A percentile compares a stretch with the other conserved stretches of the same genome.
These are phyloP conservation scores for Antitype chi DNA, from an alignment of 2,888 invertebrate species.

Conservation along the genomic window DNA sequence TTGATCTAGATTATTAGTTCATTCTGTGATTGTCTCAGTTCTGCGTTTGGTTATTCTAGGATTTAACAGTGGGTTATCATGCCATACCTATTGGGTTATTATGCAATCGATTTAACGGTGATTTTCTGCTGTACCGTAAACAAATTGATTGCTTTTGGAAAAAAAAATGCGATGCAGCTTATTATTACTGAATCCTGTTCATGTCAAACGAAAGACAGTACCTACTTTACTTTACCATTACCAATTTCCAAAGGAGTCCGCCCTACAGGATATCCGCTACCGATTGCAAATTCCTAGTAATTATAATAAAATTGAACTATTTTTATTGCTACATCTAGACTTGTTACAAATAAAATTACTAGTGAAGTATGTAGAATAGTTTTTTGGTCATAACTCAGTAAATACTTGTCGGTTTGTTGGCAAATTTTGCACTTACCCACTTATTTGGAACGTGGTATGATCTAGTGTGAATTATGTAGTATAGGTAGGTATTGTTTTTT, in stretches of 20 bases:
- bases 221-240: neutral
- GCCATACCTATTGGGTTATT: neutral
- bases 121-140: neutral
- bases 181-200: too few relatives aligned
- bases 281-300: constrained; percentile 32
- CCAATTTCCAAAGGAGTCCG: neutral
- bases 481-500: constrained; percentile 14
- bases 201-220: neutral
- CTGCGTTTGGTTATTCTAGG: constrained; percentile 25
- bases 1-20: constrained; percentile 16
- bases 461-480: constrained; percentile 33
- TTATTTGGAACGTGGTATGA: constrained; percentile 15
- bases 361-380: constrained; percentile 13
- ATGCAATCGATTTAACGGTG: neutral
- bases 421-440: constrained; percentile 36
- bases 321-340: constrained; percentile 38
- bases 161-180: neutral
- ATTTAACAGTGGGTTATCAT: neutral
- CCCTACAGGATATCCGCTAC: constrained; percentile 34
- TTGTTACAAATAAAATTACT: constrained; percentile 25
- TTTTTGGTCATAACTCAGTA: constrained; percentile 38
- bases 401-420: constrained; percentile 26
- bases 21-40: constrained; percentile 14
- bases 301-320: constrained; percentile 35
- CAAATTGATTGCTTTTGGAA: neutral